Evolutionary conservation across 2,888 invertebrate genomes (phyloP).

Genomic region (Tetramorium bicarinatum): DNA sequence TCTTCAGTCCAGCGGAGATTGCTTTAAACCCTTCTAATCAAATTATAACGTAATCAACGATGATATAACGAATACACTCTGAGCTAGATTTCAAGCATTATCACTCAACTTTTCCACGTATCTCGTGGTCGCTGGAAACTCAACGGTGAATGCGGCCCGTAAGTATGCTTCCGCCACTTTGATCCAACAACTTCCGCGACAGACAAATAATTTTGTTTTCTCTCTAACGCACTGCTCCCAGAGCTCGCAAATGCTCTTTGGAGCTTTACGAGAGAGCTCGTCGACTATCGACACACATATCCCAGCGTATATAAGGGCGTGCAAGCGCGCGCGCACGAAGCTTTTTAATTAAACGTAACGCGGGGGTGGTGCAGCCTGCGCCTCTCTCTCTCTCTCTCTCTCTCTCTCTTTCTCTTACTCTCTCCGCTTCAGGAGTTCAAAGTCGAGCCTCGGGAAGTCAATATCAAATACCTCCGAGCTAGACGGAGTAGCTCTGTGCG

Average conservation of each 20-base stretch:
- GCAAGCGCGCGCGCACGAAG: constrained; percentile 45
- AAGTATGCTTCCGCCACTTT: constrained; percentile 40
- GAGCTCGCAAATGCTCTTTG: constrained; percentile 40
- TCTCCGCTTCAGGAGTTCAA: constrained; percentile 77
- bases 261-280: constrained; percentile 61
- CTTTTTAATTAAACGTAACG: constrained; percentile 76
- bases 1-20: not conserved
- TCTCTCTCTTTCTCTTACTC: constrained; percentile 47
- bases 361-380: constrained; percentile 53
- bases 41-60: not conserved
- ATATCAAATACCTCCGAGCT: constrained; percentile 86
- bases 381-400: constrained; percentile 42
- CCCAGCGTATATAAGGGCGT: constrained; percentile 54
- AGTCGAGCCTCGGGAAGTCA: constrained; percentile 85
- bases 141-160: constrained; percentile 13
- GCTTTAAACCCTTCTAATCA: not conserved
- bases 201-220: constrained; percentile 45
- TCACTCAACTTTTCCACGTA: not conserved
- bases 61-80: not conserved
- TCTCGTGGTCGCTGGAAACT: not conserved
- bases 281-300: constrained; percentile 71
- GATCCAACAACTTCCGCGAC: constrained; percentile 41
- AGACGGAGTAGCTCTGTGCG: constrained; percentile 78
- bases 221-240: constrained; percentile 39
- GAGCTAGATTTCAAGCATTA: not conserved